Conservation (phyloP, 2,797 vertebrate genomes). For the Heliangelus exortis region DNA sequence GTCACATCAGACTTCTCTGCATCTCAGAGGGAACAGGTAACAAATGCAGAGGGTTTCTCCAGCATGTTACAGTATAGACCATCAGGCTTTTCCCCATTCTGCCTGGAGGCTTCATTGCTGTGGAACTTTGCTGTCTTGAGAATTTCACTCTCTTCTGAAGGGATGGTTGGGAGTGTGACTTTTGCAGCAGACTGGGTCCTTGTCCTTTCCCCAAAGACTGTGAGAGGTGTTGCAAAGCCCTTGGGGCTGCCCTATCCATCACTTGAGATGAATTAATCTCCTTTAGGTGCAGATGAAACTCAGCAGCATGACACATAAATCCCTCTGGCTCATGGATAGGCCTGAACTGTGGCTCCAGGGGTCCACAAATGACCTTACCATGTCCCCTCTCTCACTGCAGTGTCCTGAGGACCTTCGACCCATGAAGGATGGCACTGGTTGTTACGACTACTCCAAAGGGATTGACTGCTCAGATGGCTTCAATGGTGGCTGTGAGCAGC, state of each 20-base stretch:
- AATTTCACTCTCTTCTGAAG: not conserved
- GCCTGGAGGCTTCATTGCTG: not conserved
- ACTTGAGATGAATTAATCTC: not conserved
- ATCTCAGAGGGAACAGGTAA: not conserved
- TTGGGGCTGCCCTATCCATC: not conserved
- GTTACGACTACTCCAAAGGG: slow-evolving; percentile 96
- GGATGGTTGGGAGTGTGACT: not conserved
- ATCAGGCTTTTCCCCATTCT: accelerated
- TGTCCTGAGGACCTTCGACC: slow-evolving; percentile 94
- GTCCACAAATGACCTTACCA: not conserved
- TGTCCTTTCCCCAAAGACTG: not conserved
- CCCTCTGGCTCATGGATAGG: not conserved
- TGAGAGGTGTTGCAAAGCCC: accelerated
- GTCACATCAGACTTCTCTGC: not conserved
- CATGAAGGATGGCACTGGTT: slow-evolving; percentile 97
- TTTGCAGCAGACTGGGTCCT: not conserved
- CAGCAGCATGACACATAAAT: not conserved
- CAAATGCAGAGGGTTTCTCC: not conserved
- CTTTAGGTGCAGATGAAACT: accelerated
- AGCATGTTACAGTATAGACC: accelerated
- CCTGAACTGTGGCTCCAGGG: accelerated
- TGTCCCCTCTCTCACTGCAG: slow-evolving; percentile 68
- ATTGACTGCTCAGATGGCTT: slow-evolving; percentile 98
- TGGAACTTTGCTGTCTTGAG: not conserved
- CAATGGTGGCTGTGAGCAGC: slow-evolving; percentile 97